Percentiles rank a stretch among this genome's conserved stretches.
phyloP scores from a whole-genome alignment of 2,113 vertebrate species.

The Hemicordylus capensis region DNA sequence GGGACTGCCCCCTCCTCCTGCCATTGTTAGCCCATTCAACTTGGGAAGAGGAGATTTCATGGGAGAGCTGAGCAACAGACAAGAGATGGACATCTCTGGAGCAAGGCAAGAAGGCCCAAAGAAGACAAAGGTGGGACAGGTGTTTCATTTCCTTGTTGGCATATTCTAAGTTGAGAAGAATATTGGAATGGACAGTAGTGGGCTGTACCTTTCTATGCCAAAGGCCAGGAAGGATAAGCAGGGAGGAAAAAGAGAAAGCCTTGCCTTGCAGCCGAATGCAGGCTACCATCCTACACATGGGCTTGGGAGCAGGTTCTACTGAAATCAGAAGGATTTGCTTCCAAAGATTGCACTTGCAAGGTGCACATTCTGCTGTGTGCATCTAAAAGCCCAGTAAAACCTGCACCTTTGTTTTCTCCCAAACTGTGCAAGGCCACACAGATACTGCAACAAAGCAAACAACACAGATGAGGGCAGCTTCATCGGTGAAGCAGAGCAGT shows the following conservation, averaged over 20 bases:
- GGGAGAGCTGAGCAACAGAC: background rate
- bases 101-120: background rate
- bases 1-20: background rate
- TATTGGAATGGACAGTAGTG: background rate
- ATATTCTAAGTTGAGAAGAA: background rate
- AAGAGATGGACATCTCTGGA: background rate
- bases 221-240: background rate
- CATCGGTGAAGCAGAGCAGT: background rate
- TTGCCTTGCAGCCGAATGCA: background rate
- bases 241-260: background rate
- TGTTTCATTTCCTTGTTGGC: background rate
- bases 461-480: background rate
- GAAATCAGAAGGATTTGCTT: background rate
- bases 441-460: background rate
- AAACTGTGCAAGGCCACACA: background rate
- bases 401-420: background rate
- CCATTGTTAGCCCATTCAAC: background rate
- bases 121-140: background rate
- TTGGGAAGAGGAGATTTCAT: background rate
- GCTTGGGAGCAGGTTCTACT: background rate
- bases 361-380: background rate
- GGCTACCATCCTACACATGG: rapidly evolving
- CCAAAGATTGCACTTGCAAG: background rate
- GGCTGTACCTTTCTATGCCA: background rate
- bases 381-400: too few relatives aligned